These are phyloP conservation scores for Peromyscus polionotus DNA, from an alignment of 2,113 vertebrate genomes.

Conservation along the genomic window DNA sequence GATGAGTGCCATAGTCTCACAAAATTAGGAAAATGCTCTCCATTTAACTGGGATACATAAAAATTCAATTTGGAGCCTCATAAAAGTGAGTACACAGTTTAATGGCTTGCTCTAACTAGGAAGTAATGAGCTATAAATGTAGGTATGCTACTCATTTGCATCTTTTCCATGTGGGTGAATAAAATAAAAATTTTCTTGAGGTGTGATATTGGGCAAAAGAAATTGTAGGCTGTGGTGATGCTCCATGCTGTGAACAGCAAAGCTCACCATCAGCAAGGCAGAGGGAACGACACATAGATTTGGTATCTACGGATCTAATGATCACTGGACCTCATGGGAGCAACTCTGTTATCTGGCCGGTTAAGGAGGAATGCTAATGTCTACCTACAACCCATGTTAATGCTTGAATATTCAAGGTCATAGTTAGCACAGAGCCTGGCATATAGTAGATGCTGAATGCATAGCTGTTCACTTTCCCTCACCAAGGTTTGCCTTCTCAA, in stretches of 20 bases:
- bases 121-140: slow-evolving; percentile 77
- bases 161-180: slow-evolving; percentile 60
- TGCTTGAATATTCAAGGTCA: not conserved
- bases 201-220: slow-evolving; percentile 11
- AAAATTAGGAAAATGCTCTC: slow-evolving; percentile 16
- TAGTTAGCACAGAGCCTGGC: not conserved
- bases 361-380: no score
- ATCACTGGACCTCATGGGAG: not conserved
- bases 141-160: slow-evolving; percentile 76
- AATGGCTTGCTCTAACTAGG: slow-evolving; percentile 71
- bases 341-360: not conserved
- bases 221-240: not conserved
- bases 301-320: not conserved
- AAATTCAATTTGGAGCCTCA: slow-evolving; percentile 72
- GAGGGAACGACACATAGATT: accelerated
- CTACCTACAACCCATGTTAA: not conserved
- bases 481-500: not conserved
- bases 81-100: slow-evolving; percentile 79
- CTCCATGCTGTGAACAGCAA: not conserved
- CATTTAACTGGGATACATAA: slow-evolving; percentile 47
- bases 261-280: not conserved
- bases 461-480: not conserved
- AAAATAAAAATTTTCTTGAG: slow-evolving; percentile 57
- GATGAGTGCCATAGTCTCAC: not conserved
- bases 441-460: not conserved